Evolutionary conservation across 1,140 invertebrate species (phyloP), one percentile per base, ranked within the genome.

Genomic region (Drosophila pachea): DNA sequence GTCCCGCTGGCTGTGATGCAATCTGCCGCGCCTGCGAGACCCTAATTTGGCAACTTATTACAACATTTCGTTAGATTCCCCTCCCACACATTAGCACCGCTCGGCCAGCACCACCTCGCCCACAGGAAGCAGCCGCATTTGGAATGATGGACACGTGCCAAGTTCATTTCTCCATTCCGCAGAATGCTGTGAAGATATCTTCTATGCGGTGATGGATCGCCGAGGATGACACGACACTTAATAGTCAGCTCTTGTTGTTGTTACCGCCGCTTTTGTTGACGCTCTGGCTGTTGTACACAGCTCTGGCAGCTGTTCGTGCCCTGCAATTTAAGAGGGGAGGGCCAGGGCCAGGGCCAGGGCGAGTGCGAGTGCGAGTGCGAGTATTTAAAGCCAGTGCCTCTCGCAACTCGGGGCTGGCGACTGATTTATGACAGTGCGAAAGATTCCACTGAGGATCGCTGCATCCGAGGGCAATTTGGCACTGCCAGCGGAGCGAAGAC

Each of bases 191-290:
- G 50, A 64, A 59, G 67, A 68, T 43, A 62, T 75, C 69, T 74
- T 66, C 47, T 61, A 50, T 56, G 58, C 78, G 74, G 84, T 84
- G 81, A 84, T 84, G 79, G 79, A 84, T 84, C 73, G 65, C 65
- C 68, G 73, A 67, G 75, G 79, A 84, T 84, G 79, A 84, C 79
- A 84, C 79, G 75, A 79, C 79, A 84, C 78, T 81, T 84, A 83
- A 74, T 69, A 70, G 62, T 61, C 63, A 22, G 76, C 76, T 68
- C 67, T 29, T 64, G 76, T n/a, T 73, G 53, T 49, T 53, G 60
- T 43, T 63, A 54, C 7, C 73, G 59, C n/a, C 16, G 61, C 67
- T 64, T 63, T 69, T 69, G 67, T 69, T 69, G 67, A 49, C 54
- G 76, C 9, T 72, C 47, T 47, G 54, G 62, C 45, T 56, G 58